These are phyloP conservation scores for Synergus itoensis DNA, from an alignment of 2,888 invertebrate species.

Conservation along the genomic window DNA sequence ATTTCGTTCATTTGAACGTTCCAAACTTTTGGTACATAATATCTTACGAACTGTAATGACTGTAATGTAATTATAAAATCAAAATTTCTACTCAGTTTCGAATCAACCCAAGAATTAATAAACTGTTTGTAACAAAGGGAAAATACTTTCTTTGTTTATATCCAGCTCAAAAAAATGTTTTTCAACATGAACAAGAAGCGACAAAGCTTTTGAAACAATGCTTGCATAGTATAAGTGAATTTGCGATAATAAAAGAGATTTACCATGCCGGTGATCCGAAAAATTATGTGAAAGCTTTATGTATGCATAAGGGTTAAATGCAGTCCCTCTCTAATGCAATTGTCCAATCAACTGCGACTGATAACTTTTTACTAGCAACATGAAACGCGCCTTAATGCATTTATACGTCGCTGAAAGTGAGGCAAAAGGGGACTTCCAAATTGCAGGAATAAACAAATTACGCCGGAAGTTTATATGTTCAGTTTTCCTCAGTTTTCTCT, in stretches of 20 bases:
- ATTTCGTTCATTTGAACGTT: too few relatives aligned
- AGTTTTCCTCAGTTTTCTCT: too few relatives aligned
- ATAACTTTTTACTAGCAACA: background rate
- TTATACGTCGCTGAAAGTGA: background rate
- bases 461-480: too few relatives aligned
- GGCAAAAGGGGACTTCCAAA: background rate
- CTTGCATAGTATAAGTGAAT: background rate
- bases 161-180: background rate
- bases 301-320: background rate
- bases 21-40: too few relatives aligned
- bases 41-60: too few relatives aligned
- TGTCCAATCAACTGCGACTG: background rate
- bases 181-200: background rate
- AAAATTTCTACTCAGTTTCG: background rate
- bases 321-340: background rate
- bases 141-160: background rate
- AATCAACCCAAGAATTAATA: background rate
- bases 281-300: background rate
- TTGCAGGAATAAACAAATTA: background rate
- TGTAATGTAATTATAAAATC: too few relatives aligned
- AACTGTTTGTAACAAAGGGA: background rate
- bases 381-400: background rate
- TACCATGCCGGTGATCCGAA: conserved; percentile 7
- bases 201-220: background rate
- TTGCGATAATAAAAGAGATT: conserved; percentile 3